These are phyloP conservation scores for Clarias pachynema DNA, from an alignment of 2,797 vertebrate genomes.

Conservation along the genomic window DNA sequence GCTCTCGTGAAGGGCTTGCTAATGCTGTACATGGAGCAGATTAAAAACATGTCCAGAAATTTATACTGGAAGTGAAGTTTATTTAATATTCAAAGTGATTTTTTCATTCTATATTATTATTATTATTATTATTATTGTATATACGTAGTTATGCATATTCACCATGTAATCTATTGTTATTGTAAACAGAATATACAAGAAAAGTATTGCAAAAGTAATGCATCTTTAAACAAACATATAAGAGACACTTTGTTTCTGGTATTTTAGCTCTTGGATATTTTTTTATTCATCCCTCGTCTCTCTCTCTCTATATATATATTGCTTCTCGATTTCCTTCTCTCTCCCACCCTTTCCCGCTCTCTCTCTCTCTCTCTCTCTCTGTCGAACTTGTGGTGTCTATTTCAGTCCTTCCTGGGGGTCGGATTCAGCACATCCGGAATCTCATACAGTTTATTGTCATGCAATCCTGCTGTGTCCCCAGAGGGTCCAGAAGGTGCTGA, in stretches of 20 bases:
- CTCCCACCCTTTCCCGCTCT: constrained; percentile 15
- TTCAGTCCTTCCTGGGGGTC: constrained; percentile 84
- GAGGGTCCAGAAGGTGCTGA: constrained; percentile 66
- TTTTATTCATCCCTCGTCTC: background rate
- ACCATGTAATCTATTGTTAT: background rate
- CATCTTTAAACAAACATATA: background rate
- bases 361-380: constrained; percentile 43
- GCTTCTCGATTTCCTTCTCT: background rate
- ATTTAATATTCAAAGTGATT: background rate
- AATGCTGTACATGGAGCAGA: constrained; percentile 18
- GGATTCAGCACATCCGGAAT: constrained; percentile 82
- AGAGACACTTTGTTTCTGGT: background rate
- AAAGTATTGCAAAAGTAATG: background rate
- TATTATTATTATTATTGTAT: background rate
- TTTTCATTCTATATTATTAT: background rate
- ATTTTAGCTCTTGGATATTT: background rate
- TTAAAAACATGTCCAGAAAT: background rate
- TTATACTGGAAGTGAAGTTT: no score
- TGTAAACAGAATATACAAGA: background rate
- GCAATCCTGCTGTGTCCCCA: constrained; percentile 76
- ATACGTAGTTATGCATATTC: background rate
- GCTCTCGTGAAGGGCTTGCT: background rate
- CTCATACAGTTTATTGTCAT: constrained; percentile 85
- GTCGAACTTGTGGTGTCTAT: constrained; percentile 78
- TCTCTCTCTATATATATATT: constrained; percentile 19